Evolutionary conservation across 30 jellyfish, hydroid and myxozoan genomes (phyloP), one percentile per base, ranked within the genome.

Genomic region (Pseudorhiza aurosa): DNA sequence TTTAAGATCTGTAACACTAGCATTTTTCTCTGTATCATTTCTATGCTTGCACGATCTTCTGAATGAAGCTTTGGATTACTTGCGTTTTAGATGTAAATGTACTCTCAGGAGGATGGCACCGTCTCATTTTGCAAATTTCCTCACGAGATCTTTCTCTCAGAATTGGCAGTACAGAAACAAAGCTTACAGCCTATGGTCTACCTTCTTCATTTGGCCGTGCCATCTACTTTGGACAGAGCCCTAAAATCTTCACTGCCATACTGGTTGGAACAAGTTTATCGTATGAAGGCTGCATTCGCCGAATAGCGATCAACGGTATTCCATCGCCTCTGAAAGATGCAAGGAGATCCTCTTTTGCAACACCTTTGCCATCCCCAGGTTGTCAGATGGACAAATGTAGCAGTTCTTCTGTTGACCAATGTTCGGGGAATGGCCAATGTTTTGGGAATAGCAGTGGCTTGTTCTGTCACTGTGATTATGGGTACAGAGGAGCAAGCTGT

Each of bases 401-500:
- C 29, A 28, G 24, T 19, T 15, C 29, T 5, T 35, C 30, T 28
- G 59, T 21, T 15, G 47, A 31, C 18, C 33, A 19, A 0, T 78
- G 90, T 44, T 78, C 65, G 50, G 30, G 36, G 35, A 78, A 78
- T 78, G 90, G 90, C 44, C 14, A 78, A 44, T 78, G 90, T 47
- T 51, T 64, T 78, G 90, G 90, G 5, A 78, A 78, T 46, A 78
- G 64, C 33, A 62, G 65, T 63, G 90, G 90, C 30, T 25, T 59
- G 28, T 78, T 25, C 69, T 78, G 90, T 28, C 55, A 47, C 33
- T 78, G 90, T 64, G 27, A 14, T 0, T 46, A 32, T 30, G 90
- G 90, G 24, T 78, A 62, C 55, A 22, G 65, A 30, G 90, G 90
- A 26, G 33, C 72, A 21, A 42, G 9, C 24, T 78, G 90, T 39